Base-by-base conservation (phyloP, 2,888 invertebrate genomes). In the Spodoptera exigua region DNA sequence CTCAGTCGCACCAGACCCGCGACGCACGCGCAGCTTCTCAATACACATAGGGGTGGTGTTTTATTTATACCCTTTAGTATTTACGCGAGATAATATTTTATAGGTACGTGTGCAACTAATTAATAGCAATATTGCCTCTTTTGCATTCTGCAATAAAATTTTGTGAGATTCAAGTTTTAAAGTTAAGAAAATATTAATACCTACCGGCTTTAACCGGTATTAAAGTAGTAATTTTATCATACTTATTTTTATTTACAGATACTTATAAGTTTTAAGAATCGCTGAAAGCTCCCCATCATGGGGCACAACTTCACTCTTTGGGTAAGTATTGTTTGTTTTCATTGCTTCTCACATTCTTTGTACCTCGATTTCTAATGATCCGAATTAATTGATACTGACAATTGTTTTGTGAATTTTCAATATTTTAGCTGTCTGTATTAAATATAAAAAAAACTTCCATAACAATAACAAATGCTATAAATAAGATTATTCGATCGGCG, bases 1-100 rank as follows among this genome's bases (percentile, higher is more conserved):
- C 85, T 91, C 92, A 93, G 91, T 89, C 88, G 87, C 86, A 76
- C 81, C 73, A 73, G 82, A 84, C 74, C 71, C 88, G 88, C 89
- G 86, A 81, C 86, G 82, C 84, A 83, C 78, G 84, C 88, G 84
- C 85, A 86, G 79, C 80, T 79, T 81, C 79, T 58, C 55, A 61
- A 69, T 56, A 61, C 61, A 56, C 59, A 66, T 66, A 75, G 58
- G 76, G 74, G 81, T 79, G 77, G 77, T 76, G 67, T 68, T 59
- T 63, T 61, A 58, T 60, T 46, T 68, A 64, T 55, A 68, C 70
- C 66, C 62, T 65, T 65, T 64, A 51, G 48, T 45, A 36, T 41
- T 35, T 52, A 66, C 60, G 72, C 65, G 49, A 34, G 37, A 69
- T 45, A 51, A 49, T 56, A 76, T 57, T 52, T 64, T 56, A 70